Percentiles rank a stretch among this genome's conserved stretches.
Conservation (phyloP, 2,888 invertebrate genomes). For the Melipona beecheii region DNA sequence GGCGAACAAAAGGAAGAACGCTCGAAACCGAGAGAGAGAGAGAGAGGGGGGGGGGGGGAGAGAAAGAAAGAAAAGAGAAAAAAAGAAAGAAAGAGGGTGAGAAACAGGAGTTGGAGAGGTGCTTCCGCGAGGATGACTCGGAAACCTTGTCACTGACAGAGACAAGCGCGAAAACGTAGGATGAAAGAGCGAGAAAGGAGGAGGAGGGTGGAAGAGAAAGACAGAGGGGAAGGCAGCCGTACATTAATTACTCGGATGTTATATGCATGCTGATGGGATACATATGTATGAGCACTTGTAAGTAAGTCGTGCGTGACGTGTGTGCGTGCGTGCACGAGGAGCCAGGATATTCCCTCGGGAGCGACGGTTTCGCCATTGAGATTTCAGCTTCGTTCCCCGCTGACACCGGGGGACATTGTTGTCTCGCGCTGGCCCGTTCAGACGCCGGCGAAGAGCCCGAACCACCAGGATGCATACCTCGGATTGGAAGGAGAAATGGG, state of each 20-base stretch:
- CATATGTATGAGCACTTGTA: constrained; percentile 71
- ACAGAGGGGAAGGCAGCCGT: constrained; percentile 49
- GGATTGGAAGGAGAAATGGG: neutral
- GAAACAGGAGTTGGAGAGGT: constrained; percentile 12
- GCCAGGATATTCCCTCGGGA: constrained; percentile 43
- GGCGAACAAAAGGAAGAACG: constrained; percentile 24
- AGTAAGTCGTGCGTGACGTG: constrained; percentile 54
- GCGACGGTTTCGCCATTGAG: constrained; percentile 32
- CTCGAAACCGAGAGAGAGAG: neutral
- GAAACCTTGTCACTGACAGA: constrained; percentile 1
- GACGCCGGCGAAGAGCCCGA: constrained; percentile 26
- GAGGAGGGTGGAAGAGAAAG: neutral
- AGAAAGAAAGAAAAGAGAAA: neutral
- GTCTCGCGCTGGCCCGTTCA: constrained; percentile 22
- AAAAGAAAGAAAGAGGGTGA: neutral
- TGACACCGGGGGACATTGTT: constrained; percentile 11
- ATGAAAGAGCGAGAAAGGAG: neutral
- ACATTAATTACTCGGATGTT: constrained; percentile 78
- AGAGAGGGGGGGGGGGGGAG: too few relatives aligned
- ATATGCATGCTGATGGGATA: constrained; percentile 76
- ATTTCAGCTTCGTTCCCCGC: constrained; percentile 18
- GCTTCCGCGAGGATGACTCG: constrained; percentile 24
- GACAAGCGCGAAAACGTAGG: neutral
- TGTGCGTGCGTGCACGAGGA: neutral
- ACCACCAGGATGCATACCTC: neutral